Base-by-base conservation (phyloP, 2,797 vertebrate genomes). In the Macrochelys suwanniensis region DNA sequence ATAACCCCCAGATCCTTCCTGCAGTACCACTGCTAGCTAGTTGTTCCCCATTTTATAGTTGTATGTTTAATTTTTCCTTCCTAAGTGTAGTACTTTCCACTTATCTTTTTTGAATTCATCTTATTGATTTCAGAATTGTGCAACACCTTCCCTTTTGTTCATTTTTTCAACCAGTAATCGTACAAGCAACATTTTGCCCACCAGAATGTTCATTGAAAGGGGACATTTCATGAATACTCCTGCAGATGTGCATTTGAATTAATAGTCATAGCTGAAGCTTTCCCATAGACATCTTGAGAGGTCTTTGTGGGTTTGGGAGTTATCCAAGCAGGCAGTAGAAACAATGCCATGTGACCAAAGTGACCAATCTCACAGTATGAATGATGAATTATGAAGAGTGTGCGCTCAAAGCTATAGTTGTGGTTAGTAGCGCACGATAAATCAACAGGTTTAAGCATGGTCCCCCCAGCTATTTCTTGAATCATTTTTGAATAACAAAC, bases 151-250 rank as follows among this genome's bases (percentile, higher is more conserved):
- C 88, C 56, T 53, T 87, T 51, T 31, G 2, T 53, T 92, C 17
- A 16, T 47, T 65, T 57, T 47, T 87, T 74, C 53, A 76, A 23
- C 5, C 54, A 7, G 2, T 47, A 45, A 31, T 0, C 0, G 11
- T 82, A 57, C 49, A 89, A 77, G 47, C 37, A 82, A 3, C 6
- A 2, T 26, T 87, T 81, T 2, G 1, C 11, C 78, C 50, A 42
- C 25, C 82, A 2, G 6, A 65, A 49, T 11, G 16, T 1, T 50
- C 76, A 31, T 11, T 5, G 16, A 21, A 92, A 94, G 23, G 3
- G 1, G 0, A 7, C 25, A 2, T 37, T 89, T 92, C 6, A 9
- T 31, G 42, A 11, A 1, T 1, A 2, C 26, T 9, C 13, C 51
- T 79, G 23, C 7, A 5, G 85, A 84, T 0, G 2, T 12, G 5